Base-by-base conservation (phyloP, 2,888 invertebrate genomes). In the Spodoptera picta region DNA sequence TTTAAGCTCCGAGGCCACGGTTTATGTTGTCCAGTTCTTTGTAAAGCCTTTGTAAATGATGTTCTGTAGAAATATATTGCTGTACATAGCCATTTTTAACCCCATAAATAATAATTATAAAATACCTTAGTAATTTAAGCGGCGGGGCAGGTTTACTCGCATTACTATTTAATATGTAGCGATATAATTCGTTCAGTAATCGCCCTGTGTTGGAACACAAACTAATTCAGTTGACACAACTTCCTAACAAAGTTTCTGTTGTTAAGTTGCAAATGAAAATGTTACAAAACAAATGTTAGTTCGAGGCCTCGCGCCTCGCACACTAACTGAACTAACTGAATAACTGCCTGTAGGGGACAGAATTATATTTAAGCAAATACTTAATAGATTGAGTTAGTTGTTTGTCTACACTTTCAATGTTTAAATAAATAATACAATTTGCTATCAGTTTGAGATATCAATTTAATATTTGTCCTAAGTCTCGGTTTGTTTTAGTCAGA, bases 251-350 rank as follows among this genome's bases (percentile, higher is more conserved):
- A 65, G 58, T 65, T 67, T 9, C 23, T 24, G 27, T 44, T 11
- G 36, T 12, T 44, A 64, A 44, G 51, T 73, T 73, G 27, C 12
- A 63, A 67, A 74, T 69, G 54, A 62, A 71, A 66, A 62, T 64
- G 54, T 68, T 71, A 51, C 61, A 27, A 56, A 68, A 63, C 60
- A 69, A 68, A 66, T 60, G 52, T 69, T 63, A 65, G 63, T 65
- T 63, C 51, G 44, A 31, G 50, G 11, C 14, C 31, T 19, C 43
- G 41, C 49, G 49, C 41, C 24, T 11, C 14, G 55, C 43, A 31
- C 46, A 64, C 49, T 58, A 51, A 50, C 45, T 47, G 41, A 24
- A 54, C 43, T 47, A 43, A 59, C 46, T 11, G 46, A 63, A 46
- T 49, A 50, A 50, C 50, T 43, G 57, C 42, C 42, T 2, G 48